phyloP scores from a whole-genome alignment of 2,888 invertebrate species.

The Temnothorax rugatulus region DNA sequence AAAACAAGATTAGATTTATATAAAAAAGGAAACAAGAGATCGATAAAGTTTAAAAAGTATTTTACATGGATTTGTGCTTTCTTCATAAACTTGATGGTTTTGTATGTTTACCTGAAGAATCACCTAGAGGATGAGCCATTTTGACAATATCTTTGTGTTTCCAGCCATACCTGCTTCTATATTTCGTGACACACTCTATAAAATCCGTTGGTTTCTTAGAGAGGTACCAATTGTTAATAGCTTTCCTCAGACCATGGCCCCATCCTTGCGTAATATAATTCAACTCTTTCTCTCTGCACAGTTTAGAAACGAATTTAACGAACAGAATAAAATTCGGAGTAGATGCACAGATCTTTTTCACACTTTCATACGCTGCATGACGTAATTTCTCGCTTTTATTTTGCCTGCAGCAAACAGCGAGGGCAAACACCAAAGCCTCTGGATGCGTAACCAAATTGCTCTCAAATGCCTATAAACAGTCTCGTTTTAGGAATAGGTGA shows the following conservation, averaged over 20 bases:
- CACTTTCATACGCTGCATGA: constrained; percentile 87
- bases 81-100: neutral
- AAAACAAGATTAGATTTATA: constrained; percentile 12
- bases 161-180: constrained; percentile 90
- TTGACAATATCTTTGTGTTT: constrained; percentile 91
- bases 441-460: constrained; percentile 87
- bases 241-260: constrained; percentile 90
- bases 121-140: constrained; percentile 87
- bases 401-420: constrained; percentile 88
- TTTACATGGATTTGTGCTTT: constrained; percentile 2
- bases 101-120: constrained; percentile 65
- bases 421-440: constrained; percentile 89
- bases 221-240: constrained; percentile 90
- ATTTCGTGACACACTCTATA: constrained; percentile 89
- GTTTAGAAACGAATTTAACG: constrained; percentile 87
- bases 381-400: constrained; percentile 86
- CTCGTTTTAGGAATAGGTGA: neutral
- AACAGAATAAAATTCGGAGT: constrained; percentile 90
- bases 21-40: neutral
- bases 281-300: constrained; percentile 83
- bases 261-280: constrained; percentile 85
- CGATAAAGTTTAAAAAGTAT: neutral
- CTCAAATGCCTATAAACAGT: constrained; percentile 85
- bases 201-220: constrained; percentile 89
- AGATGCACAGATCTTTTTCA: constrained; percentile 88